Base-by-base conservation (phyloP, 2,797 vertebrate genomes). In the Bryconaethiops microstoma region DNA sequence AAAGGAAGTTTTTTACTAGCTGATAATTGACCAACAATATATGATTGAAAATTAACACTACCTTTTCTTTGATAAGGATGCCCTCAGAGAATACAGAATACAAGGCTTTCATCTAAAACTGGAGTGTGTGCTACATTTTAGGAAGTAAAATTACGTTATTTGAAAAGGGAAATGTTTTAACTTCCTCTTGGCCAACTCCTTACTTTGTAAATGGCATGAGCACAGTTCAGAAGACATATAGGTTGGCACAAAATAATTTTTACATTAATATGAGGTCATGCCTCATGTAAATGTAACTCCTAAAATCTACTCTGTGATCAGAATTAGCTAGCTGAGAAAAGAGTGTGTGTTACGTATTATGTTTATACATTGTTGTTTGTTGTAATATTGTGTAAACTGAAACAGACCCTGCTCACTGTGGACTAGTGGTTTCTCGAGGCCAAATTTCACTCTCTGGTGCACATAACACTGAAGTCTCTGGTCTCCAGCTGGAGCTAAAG, bases 391-490 rank as follows among this genome's bases (percentile, higher is more conserved):
- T 80, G 60, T 80, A 80, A 80, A 50, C n/a, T 40, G 29, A 65
- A 76, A 72, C 23, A 74, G 74, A 29, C 80, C 80, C 77, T 80
- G 77, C 77, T 74, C 48, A 79, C 76, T 64, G 59, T 35, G n/a
- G 59, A 65, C 68, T 35, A 48, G 52, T 60, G 74, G 19, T 65
- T 77, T 55, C 83, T 77, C 9, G 39, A 77, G 80, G 72, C 77
- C 69, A 42, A 25, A 74, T 82, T 85, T 80, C 74, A 83, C 80
- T 80, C 77, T 76, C 74, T 2, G 29, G 5, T 83, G 74, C 73
- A 80, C 82, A 72, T 14, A 65, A 65, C 40, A 75, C 72, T 80
- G 21, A 57, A 74, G 72, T 76, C 60, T 6, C 67, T 69, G 42
- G 67, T 69, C 42, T 48, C 8, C 68, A 71, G 68, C 68, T 71